Base-by-base conservation (phyloP, 2,888 invertebrate species). In the Unio delphinus region DNA sequence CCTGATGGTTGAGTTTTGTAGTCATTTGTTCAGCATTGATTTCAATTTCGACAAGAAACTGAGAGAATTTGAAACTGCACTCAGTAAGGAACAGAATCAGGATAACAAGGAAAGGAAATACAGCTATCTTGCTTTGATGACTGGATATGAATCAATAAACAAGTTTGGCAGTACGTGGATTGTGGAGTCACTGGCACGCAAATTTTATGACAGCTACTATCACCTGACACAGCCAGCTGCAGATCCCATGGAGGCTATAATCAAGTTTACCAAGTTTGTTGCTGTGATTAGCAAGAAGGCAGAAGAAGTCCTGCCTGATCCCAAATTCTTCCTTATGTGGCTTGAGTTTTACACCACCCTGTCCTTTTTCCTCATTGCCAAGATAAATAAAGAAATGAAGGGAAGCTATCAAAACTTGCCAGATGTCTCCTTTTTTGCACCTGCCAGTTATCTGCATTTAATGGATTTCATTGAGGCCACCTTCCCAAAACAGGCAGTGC, bases 211-310 rank as follows among this genome's bases (percentile, higher is more conserved):
- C 17, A 70, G 72, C 4, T 67, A 66, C 64, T 45, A 65, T n/a
- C 57, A 68, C 18, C 61, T 78, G 28, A 59, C 67, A 8, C 28
- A 45, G 1, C 7, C 64, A 26, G 68, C 66, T n/a, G 61, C 61
- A 55, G 67, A 79, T 59, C 79, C 79, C 2, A 62, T 63, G 6
- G 75, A 75, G 58, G 74, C 81, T 15, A 17, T 79, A 15, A 74
- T 76, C 65, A 57, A 74, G 30, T 80, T 79, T 62, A 75, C 80
- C 15, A 79, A 75, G 67, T 80, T 78, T 62, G 63, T 78, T 23
- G 67, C 56, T 55, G 20, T 75, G 18, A 58, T 79, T 20, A 65
- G 66, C 34, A 67, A 67, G 17, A 57, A 65, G 23, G 58, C 20
- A 1, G 1, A 45, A 1, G 60, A 62, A 20, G 67, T 79, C 23